Evolutionary conservation across 2,888 invertebrate species (phyloP).

Genomic region (Leptura quadrifasciata): DNA sequence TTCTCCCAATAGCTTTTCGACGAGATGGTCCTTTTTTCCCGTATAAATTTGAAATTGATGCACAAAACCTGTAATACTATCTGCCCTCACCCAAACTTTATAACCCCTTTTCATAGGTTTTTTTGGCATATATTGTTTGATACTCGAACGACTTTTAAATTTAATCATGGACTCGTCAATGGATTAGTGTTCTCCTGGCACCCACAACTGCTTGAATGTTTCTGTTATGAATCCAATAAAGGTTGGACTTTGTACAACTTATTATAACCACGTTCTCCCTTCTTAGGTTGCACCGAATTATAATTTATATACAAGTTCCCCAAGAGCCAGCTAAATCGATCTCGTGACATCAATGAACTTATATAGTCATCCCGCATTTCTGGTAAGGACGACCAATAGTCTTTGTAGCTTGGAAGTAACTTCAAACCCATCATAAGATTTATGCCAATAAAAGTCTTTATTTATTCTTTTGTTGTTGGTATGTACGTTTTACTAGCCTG

Average conservation of each 20-base stretch:
- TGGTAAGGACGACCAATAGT: slow-evolving; percentile 47
- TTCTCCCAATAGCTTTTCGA: too few relatives aligned
- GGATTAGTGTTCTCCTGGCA: slow-evolving; percentile 7
- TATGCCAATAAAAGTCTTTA: slow-evolving; percentile 39
- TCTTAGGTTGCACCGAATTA: slow-evolving; percentile 51
- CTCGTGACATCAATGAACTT: slow-evolving; percentile 42
- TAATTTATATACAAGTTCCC: slow-evolving; percentile 58
- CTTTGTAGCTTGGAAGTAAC: slow-evolving; percentile 47
- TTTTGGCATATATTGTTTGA: slow-evolving; percentile 8
- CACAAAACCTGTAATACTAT: too few relatives aligned
- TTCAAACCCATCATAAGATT: slow-evolving; percentile 53
- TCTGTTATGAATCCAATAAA: slow-evolving; percentile 49
- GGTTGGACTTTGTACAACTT: slow-evolving; percentile 60
- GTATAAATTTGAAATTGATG: too few relatives aligned
- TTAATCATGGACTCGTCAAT: slow-evolving; percentile 6
- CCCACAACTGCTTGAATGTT: slow-evolving; percentile 38
- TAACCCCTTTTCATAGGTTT: too few relatives aligned
- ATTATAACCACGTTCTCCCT: slow-evolving; percentile 50
- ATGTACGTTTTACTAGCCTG: background rate
- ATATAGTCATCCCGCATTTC: slow-evolving; percentile 46
- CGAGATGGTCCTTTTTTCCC: too few relatives aligned
- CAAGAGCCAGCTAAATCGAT: slow-evolving; percentile 50
- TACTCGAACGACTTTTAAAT: background rate
- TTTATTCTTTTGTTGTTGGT: slow-evolving; percentile 20
- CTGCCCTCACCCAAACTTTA: too few relatives aligned